Percentiles rank a stretch among this genome's conserved stretches.
Evolutionary conservation across 2,797 vertebrate genomes (phyloP).

Genomic region (Acipenser oxyrinchus): DNA sequence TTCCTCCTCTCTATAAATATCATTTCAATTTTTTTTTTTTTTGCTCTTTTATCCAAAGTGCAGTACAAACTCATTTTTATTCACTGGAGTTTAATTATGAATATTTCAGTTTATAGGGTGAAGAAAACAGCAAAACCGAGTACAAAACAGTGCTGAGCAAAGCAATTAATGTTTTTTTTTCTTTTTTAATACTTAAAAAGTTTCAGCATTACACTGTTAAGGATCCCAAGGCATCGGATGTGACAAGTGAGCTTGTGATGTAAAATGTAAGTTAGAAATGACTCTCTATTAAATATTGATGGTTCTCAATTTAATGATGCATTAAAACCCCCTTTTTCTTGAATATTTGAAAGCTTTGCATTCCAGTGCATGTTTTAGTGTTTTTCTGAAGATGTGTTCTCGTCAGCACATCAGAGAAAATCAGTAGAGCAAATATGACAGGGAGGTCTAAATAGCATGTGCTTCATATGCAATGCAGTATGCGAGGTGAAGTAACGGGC

Average conservation of each 20-base stretch:
- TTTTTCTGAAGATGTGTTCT: conserved; percentile 11
- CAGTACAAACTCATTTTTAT: not conserved
- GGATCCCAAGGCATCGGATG: not conserved
- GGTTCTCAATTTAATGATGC: conserved; percentile 7
- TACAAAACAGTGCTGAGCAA: not conserved
- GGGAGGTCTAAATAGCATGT: conserved; percentile 30
- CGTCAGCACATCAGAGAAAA: not conserved
- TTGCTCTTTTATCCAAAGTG: not conserved
- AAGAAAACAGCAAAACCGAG: not conserved
- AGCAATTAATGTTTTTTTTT: not conserved
- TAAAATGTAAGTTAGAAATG: conserved; percentile 19
- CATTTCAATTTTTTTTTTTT: no score
- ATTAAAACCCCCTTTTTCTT: conserved; percentile 6
- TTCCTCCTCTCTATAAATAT: no score
- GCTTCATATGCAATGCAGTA: no score
- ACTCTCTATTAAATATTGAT: conserved; percentile 21
- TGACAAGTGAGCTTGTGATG: conserved; percentile 13
- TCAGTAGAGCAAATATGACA: conserved; percentile 16
- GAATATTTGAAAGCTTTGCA: conserved; percentile 3
- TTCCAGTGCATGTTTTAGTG: conserved; percentile 13
- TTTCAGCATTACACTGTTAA: not conserved
- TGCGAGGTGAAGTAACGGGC: no score
- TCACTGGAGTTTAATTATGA: conserved; percentile 1
- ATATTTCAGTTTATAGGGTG: not conserved
- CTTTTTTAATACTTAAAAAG: not conserved